A percentile compares a stretch with the other conserved stretches of the same genome.
Evolutionary conservation across 2,113 vertebrate genomes (phyloP).

Genomic region (Ardeotis arabs): DNA sequence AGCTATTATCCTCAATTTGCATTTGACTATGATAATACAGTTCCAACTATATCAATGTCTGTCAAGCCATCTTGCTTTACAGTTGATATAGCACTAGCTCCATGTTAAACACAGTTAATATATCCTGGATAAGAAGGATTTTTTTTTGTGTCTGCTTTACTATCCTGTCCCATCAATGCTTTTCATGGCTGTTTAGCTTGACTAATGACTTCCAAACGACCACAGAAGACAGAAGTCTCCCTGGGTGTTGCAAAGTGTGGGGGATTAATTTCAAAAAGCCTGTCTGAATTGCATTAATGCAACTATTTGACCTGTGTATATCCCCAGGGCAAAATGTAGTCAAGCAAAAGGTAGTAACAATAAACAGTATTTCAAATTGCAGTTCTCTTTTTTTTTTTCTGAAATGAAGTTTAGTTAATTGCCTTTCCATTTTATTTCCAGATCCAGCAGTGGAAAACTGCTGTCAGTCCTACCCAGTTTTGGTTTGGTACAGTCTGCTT

Average conservation of each 20-base stretch:
- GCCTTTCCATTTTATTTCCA: background rate
- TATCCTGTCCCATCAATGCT: constrained; percentile 68
- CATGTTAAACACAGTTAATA: constrained; percentile 46
- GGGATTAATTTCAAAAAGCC: constrained; percentile 64
- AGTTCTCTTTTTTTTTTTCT: background rate
- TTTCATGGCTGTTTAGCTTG: constrained; percentile 73
- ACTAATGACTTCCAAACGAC: constrained; percentile 73
- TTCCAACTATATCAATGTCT: constrained; percentile 49
- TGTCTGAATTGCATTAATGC: constrained; percentile 70
- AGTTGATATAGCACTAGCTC: constrained; percentile 38
- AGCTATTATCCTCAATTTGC: constrained; percentile 54
- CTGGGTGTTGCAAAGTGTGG: constrained; percentile 27
- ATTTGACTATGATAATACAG: constrained; percentile 25
- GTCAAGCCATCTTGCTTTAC: constrained; percentile 54
- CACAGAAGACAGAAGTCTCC: constrained; percentile 60
- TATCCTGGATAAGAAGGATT: constrained; percentile 44
- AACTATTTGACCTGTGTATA: constrained; percentile 69
- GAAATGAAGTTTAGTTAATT: background rate
- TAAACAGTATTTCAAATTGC: background rate
- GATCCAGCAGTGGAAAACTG: background rate
- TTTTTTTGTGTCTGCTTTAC: constrained; percentile 24
- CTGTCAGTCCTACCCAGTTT: background rate
- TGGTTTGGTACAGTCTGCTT: background rate
- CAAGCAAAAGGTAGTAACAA: background rate
- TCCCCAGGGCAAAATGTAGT: constrained; percentile 24